Evolutionary conservation across 1,140 invertebrate genomes (phyloP), one percentile per base, ranked within the genome.

Genomic region (Acyrthosiphon pisum): DNA sequence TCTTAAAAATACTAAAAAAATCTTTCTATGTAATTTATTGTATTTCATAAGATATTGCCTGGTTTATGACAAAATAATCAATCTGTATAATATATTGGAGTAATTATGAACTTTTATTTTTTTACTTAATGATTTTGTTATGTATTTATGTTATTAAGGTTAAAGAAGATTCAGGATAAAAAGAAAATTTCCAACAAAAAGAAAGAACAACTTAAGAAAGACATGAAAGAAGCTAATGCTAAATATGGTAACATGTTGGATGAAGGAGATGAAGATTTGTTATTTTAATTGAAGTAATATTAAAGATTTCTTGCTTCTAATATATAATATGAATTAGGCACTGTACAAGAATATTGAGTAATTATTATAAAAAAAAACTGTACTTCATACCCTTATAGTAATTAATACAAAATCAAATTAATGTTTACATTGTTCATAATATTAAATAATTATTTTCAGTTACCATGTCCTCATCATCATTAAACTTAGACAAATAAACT

Each of bases 121-220:
- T 60, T 87, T 86, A 50, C 26, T 53, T 50, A 22, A 53, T 0
- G 22, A 88, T 56, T 86, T 94, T 88, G 26, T 60, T 68, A 53
- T 87, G 8, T 84, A 22, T 46, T 93, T 86, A 86, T 94, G 22
- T 56, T 90, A 86, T 97, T 96, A 94, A 96, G 99, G 93, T 96
- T 99, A 94, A 99, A 99, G 96, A 99, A 99, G 95, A 98, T 99
- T 95, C 98, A 98, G 95, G 97, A 98, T 94, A 98, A 98, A 94
- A 97, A 97, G 94, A 96, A 97, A 94, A 97, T 97, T 94, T 95
- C 96, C 9, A 95, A 96, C 94, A 95, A 95, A 53, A 96, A 96
- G 94, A 96, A 96, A 0, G 97, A 97, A 94, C 96, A 96, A 44
- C 94, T 94, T 35, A 44, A 96, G 96, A 95, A 95, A 30, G 95